Percentiles rank a stretch among this genome's conserved stretches.
These are phyloP conservation scores for Microcebus tavaratra DNA, from an alignment of 2,113 vertebrate genomes.

Conservation along the genomic window DNA sequence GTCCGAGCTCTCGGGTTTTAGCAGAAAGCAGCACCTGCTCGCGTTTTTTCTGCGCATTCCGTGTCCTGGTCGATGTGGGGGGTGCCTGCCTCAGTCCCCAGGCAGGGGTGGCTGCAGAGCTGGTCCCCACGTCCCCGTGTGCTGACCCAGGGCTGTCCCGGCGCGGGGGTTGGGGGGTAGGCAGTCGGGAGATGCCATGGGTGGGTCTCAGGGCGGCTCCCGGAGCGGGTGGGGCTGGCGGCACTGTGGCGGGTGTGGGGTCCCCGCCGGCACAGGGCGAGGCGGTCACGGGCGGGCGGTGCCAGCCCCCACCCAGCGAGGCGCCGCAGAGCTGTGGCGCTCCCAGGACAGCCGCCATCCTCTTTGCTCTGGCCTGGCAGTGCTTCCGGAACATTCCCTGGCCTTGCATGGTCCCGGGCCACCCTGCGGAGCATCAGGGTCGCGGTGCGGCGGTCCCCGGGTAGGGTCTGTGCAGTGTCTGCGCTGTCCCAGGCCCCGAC, in stretches of 20 bases:
- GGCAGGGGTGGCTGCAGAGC: too few relatives aligned
- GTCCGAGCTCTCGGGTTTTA: rapidly evolving
- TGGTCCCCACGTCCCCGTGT: background rate
- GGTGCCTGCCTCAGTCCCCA: rapidly evolving
- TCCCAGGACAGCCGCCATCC: background rate
- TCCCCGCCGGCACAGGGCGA: background rate
- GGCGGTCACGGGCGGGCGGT: too few relatives aligned
- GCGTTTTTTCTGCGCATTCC: background rate
- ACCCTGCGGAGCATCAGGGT: background rate
- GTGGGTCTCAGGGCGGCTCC: background rate
- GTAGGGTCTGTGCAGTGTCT: too few relatives aligned
- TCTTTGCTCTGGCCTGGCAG: background rate
- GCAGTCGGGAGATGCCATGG: rapidly evolving
- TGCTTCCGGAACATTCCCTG: background rate
- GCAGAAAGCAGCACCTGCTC: too few relatives aligned
- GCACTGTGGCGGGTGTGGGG: background rate
- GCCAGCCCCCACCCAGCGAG: rapidly evolving
- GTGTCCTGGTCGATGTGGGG: rapidly evolving
- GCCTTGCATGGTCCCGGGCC: background rate
- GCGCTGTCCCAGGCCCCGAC: too few relatives aligned
- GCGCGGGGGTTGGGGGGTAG: too few relatives aligned
- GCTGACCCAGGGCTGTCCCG: background rate
- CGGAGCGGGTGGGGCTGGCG: rapidly evolving
- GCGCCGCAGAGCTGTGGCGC: background rate
- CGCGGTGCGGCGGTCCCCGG: rapidly evolving